Base-by-base conservation (phyloP, 2,797 vertebrate species). In the Varecia variegata region DNA sequence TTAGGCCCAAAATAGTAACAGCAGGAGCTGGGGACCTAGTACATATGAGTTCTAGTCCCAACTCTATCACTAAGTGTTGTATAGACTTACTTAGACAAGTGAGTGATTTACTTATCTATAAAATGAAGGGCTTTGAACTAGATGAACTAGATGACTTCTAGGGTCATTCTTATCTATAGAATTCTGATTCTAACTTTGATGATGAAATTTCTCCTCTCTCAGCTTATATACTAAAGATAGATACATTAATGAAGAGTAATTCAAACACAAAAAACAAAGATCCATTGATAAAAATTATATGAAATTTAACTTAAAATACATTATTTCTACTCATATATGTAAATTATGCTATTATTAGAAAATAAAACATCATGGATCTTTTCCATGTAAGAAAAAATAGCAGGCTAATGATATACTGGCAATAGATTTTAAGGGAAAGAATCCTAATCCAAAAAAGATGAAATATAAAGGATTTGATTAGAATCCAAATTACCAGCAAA, bases 401-500 rank as follows among this genome's bases (percentile, higher is more conserved):
- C 40, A 79, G 52, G 35, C 40, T 89, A 71, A n/a, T 89, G 71
- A n/a, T 88, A 93, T 74, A 18, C 60, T 85, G 23, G 21, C 73
- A 85, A 43, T 87, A 79, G 52, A 90, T 88, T 87, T 80, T 89
- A 92, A 93, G 35, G 23, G 8, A 77, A 84, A 70, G 40, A 86
- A 90, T 74, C 35, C 56, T 89, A 92, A 93, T 79, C 76, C 25
- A 88, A 92, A 84, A 92, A 52, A 93, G 60, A 96, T 88, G 27
- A 77, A 95, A 79, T 62, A 30, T 30, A 76, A n/a, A 83, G 27
- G 18, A 74, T 89, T 76, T 91, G 11, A 96, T 86, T 95, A 71
- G 94, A 80, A 87, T 76, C 82, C 79, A 54, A 70, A 90, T 50
- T 67, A 87, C 30, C n/a, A 58, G 18, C 43, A 88, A 82, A 93